A percentile compares a stretch with the other conserved stretches of the same genome.
Evolutionary conservation across 2,797 vertebrate species (phyloP).

Genomic region (Labroides dimidiatus): DNA sequence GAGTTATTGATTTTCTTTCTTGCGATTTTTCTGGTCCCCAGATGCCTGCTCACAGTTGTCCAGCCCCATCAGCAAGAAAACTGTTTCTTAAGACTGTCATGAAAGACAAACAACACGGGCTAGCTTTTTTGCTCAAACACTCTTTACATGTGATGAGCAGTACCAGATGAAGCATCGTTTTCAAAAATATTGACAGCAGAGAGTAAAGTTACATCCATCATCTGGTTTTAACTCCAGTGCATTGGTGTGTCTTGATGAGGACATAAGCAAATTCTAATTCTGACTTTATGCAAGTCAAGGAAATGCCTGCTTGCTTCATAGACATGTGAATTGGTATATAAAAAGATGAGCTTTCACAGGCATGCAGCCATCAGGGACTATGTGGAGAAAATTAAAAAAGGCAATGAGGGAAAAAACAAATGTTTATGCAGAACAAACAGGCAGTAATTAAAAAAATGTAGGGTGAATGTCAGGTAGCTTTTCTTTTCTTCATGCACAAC

Average conservation of each 20-base stretch:
- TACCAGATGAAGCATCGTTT: conserved; percentile 12
- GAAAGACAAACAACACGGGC: conserved; percentile 15
- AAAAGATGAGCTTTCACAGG: not conserved
- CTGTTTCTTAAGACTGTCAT: conserved; percentile 19
- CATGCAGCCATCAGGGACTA: not conserved
- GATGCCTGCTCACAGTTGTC: conserved; percentile 33
- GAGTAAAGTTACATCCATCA: conserved; percentile 6
- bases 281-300: too few relatives aligned
- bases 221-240: too few relatives aligned
- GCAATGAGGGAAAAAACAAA: not conserved
- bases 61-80: conserved; percentile 3
- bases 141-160: conserved; percentile 16
- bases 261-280: not conserved
- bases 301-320: not conserved
- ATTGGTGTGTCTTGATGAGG: too few relatives aligned
- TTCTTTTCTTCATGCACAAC: not conserved
- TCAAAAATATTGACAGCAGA: conserved; percentile 26
- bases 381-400: conserved; percentile 3
- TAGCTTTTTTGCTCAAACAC: conserved; percentile 1
- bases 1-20: conserved; percentile 43
- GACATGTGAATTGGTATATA: not conserved
- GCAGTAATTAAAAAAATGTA: not conserved
- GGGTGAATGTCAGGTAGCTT: not conserved
- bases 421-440: not conserved
- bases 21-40: conserved; percentile 35